Evolutionary conservation across 1,140 invertebrate species (phyloP).

Genomic region (Pseudomyrmex cubaensis): DNA sequence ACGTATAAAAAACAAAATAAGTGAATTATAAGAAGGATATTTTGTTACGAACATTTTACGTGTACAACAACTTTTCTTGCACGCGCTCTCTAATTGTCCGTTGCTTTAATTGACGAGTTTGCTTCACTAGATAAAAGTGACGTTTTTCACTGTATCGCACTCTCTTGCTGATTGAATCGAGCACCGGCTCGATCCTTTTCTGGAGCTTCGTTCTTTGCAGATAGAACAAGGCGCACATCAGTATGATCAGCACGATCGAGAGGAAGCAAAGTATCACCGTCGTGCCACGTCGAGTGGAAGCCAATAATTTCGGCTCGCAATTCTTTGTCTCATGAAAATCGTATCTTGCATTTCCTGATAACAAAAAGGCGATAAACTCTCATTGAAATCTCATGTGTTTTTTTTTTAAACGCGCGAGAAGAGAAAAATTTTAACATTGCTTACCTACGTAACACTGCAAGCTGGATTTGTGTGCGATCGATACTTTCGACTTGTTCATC

Average conservation of each 20-base stretch:
- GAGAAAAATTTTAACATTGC: too few species aligned
- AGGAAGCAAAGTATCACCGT: conserved; percentile 87
- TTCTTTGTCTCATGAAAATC: conserved; percentile 75
- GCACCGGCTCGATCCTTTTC: conserved; percentile 86
- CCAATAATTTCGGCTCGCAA: conserved; percentile 70
- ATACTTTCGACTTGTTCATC: conserved; percentile 88
- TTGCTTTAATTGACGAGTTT: background rate
- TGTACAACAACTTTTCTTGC: too few species aligned
- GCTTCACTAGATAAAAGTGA: background rate
- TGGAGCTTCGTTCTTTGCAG: conserved; percentile 87
- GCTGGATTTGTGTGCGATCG: conserved; percentile 86
- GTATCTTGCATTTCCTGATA: conserved; percentile 77
- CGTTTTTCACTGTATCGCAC: conserved; percentile 87
- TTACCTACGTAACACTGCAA: conserved; percentile 83
- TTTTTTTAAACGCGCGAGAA: background rate
- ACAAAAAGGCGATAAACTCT: conserved; percentile 59
- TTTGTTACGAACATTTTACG: too few species aligned
- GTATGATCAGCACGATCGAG: conserved; percentile 85
- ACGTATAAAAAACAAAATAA: too few species aligned
- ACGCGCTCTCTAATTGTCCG: background rate
- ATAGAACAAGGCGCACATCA: conserved; percentile 87
- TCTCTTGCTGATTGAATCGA: conserved; percentile 89
- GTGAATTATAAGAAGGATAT: too few species aligned
- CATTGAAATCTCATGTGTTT: background rate
- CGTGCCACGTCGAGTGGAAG: conserved; percentile 82